phyloP scores from a whole-genome alignment of 2,113 vertebrate genomes.

The Elaphurus davidianus region DNA sequence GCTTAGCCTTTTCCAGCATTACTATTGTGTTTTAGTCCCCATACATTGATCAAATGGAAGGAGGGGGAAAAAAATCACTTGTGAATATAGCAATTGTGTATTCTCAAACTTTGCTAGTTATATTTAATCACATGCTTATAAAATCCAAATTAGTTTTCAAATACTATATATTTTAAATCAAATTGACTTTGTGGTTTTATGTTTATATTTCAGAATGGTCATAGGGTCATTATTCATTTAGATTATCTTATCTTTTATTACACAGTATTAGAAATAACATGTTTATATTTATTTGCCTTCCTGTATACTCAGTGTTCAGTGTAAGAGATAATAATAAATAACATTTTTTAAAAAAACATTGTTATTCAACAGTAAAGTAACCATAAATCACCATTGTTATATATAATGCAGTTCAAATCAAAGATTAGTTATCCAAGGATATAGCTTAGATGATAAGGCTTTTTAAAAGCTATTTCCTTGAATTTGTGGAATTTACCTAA shows the following conservation, averaged over 20 bases:
- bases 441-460: neutral
- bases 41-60: neutral
- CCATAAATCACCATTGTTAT: neutral
- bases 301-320: neutral
- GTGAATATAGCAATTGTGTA: neutral
- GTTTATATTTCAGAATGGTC: neutral
- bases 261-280: neutral
- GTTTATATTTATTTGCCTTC: neutral
- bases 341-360: neutral
- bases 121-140: neutral
- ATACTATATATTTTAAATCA: constrained; percentile 4
- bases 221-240: neutral
- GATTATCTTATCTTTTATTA: neutral
- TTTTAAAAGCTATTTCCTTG: neutral
- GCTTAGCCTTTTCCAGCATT: neutral
- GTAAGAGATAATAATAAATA: neutral
- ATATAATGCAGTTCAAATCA: neutral
- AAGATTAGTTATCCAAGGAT: neutral
- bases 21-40: neutral
- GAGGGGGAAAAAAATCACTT: neutral
- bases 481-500: constrained; percentile 14
- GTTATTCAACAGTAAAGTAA: neutral
- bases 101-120: neutral
- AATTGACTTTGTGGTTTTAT: neutral
- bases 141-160: constrained; percentile 9